Evolutionary conservation across 1,140 invertebrate genomes (phyloP).

Genomic region (Heliconius hewitsoni): DNA sequence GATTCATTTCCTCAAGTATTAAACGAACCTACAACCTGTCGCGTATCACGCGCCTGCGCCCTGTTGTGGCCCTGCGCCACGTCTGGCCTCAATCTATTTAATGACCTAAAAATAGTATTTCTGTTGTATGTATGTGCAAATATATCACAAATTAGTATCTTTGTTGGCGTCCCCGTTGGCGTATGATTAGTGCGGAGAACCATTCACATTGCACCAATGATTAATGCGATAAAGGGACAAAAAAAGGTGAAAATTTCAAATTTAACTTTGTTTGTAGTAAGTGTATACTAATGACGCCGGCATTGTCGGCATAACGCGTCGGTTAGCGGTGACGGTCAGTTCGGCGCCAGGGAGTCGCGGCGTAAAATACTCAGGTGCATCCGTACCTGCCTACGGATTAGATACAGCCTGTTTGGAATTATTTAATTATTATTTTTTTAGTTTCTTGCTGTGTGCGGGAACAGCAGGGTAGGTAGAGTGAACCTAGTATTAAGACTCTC

Average conservation of each 20-base stretch:
- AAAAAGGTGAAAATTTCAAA: constrained; percentile 4
- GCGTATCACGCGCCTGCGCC: background rate
- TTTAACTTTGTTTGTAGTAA: constrained; percentile 12
- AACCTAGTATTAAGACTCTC: too few species aligned
- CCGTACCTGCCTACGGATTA: constrained; percentile 73
- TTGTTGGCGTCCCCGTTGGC: background rate
- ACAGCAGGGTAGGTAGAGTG: too few species aligned
- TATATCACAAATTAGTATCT: background rate
- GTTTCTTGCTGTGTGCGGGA: too few species aligned
- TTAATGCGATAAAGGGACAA: background rate
- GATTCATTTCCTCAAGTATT: too few species aligned
- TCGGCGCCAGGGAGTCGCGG: constrained; percentile 77
- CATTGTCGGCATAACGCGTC: constrained; percentile 35
- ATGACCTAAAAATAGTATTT: background rate
- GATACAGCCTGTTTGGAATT: constrained; percentile 54
- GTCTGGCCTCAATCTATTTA: background rate
- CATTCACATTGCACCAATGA: background rate
- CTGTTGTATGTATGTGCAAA: too few species aligned
- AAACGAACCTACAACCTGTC: background rate
- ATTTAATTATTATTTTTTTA: background rate
- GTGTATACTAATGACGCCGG: constrained; percentile 29
- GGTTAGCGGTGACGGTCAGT: constrained; percentile 48
- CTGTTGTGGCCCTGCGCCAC: background rate
- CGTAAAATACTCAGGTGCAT: constrained; percentile 82
- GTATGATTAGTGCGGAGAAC: background rate